Conservation (phyloP, 2,113 vertebrate genomes). For the Anthoscopus minutus region DNA sequence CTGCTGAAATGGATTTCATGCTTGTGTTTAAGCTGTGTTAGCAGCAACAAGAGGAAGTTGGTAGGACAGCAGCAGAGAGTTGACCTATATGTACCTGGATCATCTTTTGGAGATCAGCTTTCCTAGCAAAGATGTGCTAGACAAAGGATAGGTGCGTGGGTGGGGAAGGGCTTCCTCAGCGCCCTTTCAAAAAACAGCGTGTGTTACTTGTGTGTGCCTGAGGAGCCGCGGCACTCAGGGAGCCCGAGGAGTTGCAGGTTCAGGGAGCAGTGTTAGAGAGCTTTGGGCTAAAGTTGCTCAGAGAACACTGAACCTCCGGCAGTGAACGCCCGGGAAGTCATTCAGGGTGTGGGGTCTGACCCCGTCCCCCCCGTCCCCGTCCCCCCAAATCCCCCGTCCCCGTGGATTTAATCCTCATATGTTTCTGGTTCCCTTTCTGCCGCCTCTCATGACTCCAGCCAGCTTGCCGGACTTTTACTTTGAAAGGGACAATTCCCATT, state of each 20-base stretch:
- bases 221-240: rapidly evolving
- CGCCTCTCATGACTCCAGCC: background rate
- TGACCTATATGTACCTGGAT: background rate
- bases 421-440: background rate
- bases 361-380: too few relatives aligned
- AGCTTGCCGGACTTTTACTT: background rate
- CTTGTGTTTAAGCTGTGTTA: background rate
- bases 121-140: background rate
- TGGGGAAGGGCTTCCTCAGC: background rate
- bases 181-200: rapidly evolving
- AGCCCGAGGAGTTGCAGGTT: background rate
- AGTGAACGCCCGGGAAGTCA: rapidly evolving
- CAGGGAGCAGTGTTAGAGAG: background rate
- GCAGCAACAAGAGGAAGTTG: background rate
- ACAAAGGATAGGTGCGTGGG: background rate
- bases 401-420: background rate
- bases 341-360: background rate
- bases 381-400: too few relatives aligned
- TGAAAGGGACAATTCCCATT: background rate
- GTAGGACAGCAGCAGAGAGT: background rate
- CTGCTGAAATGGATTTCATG: background rate
- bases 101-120: background rate
- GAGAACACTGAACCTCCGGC: background rate
- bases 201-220: background rate
- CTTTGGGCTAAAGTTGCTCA: background rate